Conservation (phyloP, 2,797 vertebrate genomes). For the Vultur gryphus region DNA sequence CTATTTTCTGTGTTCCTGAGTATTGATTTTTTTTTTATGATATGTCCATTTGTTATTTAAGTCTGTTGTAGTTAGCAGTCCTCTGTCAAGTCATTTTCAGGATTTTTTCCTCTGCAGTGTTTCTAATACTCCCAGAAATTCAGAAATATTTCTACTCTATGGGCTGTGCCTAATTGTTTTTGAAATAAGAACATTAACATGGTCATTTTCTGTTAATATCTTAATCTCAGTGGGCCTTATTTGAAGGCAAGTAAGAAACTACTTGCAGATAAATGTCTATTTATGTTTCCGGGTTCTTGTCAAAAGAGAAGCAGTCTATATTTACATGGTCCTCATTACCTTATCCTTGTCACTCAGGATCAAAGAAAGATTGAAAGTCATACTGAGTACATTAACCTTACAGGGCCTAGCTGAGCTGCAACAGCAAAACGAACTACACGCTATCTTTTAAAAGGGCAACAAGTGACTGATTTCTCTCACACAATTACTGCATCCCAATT, state of each 20-base stretch:
- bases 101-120: not conserved
- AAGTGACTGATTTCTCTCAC: not conserved
- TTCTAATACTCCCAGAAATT: not conserved
- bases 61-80: not conserved
- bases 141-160: not conserved
- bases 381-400: not conserved
- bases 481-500: not conserved
- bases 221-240: not conserved
- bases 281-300: not conserved
- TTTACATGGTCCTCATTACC: not conserved
- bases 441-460: not conserved
- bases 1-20: not conserved
- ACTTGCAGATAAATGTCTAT: not conserved
- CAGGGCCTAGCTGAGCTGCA: not conserved
- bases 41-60: conserved; percentile 38
- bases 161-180: not conserved
- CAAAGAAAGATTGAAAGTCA: not conserved
- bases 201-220: not conserved
- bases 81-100: not conserved
- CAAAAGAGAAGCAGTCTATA: not conserved
- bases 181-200: not conserved
- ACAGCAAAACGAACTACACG: not conserved
- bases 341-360: not conserved
- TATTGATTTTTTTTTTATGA: conserved; percentile 38
- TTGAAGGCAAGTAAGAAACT: not conserved